phyloP scores from a whole-genome alignment of 2,888 invertebrate species.

The Bibio marci region DNA sequence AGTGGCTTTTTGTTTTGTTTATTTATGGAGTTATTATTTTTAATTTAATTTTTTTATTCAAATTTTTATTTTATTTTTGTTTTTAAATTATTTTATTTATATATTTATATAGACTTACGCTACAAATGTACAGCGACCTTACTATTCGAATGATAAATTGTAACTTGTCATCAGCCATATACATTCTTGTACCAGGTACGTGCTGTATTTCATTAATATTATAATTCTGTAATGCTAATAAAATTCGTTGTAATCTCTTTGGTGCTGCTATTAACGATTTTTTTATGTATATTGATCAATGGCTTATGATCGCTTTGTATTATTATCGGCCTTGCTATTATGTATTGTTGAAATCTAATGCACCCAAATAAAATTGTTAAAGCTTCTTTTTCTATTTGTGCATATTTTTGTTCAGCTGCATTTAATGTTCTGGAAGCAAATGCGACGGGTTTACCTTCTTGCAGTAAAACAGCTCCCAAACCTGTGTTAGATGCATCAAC shows the following conservation, averaged over 20 bases:
- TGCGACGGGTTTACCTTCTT: conserved; percentile 6
- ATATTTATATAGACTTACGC: no score
- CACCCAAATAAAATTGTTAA: conserved; percentile 7
- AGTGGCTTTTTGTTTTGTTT: no score
- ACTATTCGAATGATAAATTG: no score
- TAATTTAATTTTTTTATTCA: no score
- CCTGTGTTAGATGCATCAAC: background rate
- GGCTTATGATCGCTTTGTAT: background rate
- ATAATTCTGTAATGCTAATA: background rate
- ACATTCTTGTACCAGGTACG: background rate
- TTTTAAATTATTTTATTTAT: no score
- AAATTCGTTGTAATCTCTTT: background rate
- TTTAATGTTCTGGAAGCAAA: conserved; percentile 5
- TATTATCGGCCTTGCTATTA: background rate
- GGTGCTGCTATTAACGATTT: background rate
- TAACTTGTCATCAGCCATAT: background rate
- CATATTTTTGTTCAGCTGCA: conserved; percentile 9
- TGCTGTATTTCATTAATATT: background rate
- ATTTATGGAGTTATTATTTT: no score
- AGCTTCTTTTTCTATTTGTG: conserved; percentile 12
- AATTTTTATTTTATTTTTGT: no score
- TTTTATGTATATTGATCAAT: background rate
- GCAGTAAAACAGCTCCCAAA: conserved; percentile 4
- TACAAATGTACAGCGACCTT: no score
- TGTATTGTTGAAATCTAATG: conserved; percentile 10